Conservation (phyloP, 1,140 invertebrate genomes). For the Mercenaria mercenaria region DNA sequence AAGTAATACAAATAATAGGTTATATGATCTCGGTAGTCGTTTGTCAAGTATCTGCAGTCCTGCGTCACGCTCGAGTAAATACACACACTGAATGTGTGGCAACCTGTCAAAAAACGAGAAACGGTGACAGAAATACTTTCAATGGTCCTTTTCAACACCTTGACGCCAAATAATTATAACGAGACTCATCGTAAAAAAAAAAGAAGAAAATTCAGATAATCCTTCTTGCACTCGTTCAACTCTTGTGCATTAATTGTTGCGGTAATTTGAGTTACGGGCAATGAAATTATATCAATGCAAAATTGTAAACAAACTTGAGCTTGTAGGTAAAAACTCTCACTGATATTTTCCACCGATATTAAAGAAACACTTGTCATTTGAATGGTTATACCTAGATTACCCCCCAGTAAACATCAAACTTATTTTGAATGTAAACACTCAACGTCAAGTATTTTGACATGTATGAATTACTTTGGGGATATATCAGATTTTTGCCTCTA, state of each 20-base stretch:
- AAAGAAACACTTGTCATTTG: not conserved
- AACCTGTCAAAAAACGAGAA: conserved; percentile 14
- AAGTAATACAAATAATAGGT: conserved; percentile 60
- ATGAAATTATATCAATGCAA: conserved; percentile 33
- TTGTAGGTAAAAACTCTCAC: not conserved
- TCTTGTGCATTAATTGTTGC: conserved; percentile 19
- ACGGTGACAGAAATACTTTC: conserved; percentile 56
- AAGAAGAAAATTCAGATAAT: conserved; percentile 14
- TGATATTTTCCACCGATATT: not conserved
- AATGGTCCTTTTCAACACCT: conserved; percentile 31
- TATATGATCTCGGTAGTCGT: conserved; percentile 40
- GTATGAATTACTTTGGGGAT: not conserved
- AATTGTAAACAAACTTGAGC: not conserved
- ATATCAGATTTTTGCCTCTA: not conserved
- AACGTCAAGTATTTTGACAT: not conserved
- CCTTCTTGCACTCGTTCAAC: not conserved
- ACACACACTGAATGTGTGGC: conserved; percentile 39
- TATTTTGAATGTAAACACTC: conserved; percentile 11
- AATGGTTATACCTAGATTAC: not conserved
- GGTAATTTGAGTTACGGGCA: not conserved
- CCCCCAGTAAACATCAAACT: not conserved
- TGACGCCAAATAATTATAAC: conserved; percentile 60
- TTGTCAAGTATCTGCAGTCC: conserved; percentile 30
- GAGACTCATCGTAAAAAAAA: conserved; percentile 5
- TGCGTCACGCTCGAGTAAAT: conserved; percentile 37